Conservation (phyloP, 2,113 vertebrate species). For the Pygoscelis adeliae region DNA sequence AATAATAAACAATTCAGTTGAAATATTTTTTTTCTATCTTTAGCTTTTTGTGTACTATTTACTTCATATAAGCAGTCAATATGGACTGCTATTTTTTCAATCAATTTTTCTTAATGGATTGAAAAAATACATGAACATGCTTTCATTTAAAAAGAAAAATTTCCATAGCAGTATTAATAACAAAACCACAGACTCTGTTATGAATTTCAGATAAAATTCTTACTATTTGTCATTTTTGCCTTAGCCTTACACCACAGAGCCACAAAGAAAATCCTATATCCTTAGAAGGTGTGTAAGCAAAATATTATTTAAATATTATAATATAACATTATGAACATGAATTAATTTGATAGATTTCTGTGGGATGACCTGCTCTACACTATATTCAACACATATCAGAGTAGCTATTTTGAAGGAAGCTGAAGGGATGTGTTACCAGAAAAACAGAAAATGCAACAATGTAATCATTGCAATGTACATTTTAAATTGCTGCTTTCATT, state of each 20-base stretch:
- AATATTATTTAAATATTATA: not conserved
- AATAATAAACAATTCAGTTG: not conserved
- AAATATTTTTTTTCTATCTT: not conserved
- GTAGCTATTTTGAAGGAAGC: not conserved
- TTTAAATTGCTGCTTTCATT: not conserved
- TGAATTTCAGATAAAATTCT: not conserved
- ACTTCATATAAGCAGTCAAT: not conserved
- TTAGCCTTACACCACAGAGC: not conserved
- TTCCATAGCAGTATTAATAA: not conserved
- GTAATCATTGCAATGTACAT: not conserved
- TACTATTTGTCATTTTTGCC: not conserved
- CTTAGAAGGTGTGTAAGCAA: not conserved
- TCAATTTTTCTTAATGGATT: not conserved
- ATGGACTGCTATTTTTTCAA: too few relatives aligned
- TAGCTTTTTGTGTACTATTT: not conserved
- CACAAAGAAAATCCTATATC: not conserved
- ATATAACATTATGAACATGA: not conserved
- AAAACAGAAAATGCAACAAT: not conserved
- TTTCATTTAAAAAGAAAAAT: not conserved
- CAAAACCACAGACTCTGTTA: not conserved
- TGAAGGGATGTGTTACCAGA: not conserved
- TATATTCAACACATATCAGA: not conserved
- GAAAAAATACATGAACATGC: not conserved
- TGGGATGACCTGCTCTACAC: not conserved
- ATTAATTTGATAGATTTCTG: not conserved